Evolutionary conservation across 2,888 invertebrate genomes (phyloP), one percentile per base, ranked within the genome.

Genomic region (Protophormia terraenovae): DNA sequence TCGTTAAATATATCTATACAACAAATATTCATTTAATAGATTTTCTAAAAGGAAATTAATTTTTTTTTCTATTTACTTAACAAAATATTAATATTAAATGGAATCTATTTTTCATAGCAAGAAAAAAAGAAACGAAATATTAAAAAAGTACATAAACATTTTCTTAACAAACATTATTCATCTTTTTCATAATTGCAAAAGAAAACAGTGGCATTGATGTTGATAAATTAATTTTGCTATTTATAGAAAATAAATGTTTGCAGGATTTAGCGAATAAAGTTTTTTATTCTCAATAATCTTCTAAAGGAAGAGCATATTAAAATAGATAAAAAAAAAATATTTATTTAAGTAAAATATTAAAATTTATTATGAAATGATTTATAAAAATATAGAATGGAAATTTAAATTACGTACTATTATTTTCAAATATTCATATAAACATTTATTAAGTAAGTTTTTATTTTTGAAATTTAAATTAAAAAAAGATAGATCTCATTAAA

Each of bases 181-280:
- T 58, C 5, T 77, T 67, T 53, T 60, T 73, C 12, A 58, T 58
- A 41, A 35, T 27, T 45, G 24, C 6, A 75, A n/a, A 64, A 71
- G 38, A 45, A 14, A 41, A 41, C 45, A 41, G 14, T 79, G 79
- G 62, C 79, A 79, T 71, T 79, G 79, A 79, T 71, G 79, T 79
- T 79, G 79, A 79, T 79, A 53, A 79, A 79, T 79, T 79, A 71
- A 71, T 69, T 71, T 71, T 71, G n/a, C 7, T 64, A 0, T 50
- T 64, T n/a, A 27, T n/a, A 64, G 14, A 53, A 55, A 12, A 53
- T 19, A 50, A n/a, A 35, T 35, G 6, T 14, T 35, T 16, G 19
- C 35, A 35, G 35, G 22, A 35, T 60, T 22, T 19, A 60, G 5
- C 24, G 12, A 24, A 14, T 14, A 22, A 10, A 22, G 3, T 22